Evolutionary conservation across 1,140 invertebrate species (phyloP).

Genomic region (Atta cephalotes): DNA sequence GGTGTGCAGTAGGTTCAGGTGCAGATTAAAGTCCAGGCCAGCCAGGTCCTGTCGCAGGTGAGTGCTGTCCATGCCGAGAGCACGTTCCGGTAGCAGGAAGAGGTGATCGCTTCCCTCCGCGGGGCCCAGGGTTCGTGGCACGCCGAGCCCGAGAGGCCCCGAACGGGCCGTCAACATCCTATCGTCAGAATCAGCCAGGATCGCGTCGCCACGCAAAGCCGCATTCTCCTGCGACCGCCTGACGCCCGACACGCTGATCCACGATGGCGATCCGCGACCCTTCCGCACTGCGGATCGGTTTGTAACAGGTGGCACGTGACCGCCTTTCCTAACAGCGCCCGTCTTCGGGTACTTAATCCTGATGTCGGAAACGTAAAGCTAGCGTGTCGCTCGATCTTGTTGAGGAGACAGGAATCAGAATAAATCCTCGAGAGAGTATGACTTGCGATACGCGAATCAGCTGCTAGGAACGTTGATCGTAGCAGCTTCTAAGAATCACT

Average conservation of each 20-base stretch:
- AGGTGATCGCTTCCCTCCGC: slow-evolving; percentile 88
- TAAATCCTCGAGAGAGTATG: not conserved
- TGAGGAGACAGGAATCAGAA: not conserved
- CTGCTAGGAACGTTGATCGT: not conserved
- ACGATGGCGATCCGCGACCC: slow-evolving; percentile 5
- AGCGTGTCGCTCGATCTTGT: not conserved
- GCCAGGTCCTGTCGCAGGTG: slow-evolving; percentile 88
- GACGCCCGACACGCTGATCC: slow-evolving; percentile 68
- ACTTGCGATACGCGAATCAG: not conserved
- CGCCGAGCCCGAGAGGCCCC: slow-evolving; percentile 81
- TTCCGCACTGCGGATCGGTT: slow-evolving; percentile 52
- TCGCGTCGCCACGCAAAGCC: slow-evolving; percentile 70
- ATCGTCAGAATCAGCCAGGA: slow-evolving; percentile 54
- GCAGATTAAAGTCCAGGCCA: slow-evolving; percentile 87
- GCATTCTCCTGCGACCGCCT: slow-evolving; percentile 62
- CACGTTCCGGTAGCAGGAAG: slow-evolving; percentile 88
- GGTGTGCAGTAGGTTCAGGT: slow-evolving; percentile 86
- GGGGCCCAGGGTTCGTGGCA: slow-evolving; percentile 83
- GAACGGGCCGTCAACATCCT: slow-evolving; percentile 84
- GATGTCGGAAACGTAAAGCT: not conserved
- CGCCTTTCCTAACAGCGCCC: slow-evolving; percentile 15
- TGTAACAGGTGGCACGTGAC: slow-evolving; percentile 60
- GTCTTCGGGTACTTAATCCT: slow-evolving; percentile 40
- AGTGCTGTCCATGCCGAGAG: slow-evolving; percentile 88
- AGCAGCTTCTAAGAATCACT: not conserved